Percentiles rank a stretch among this genome's conserved stretches.
Conservation (phyloP, 2,797 vertebrate genomes). For the Allobates femoralis region DNA sequence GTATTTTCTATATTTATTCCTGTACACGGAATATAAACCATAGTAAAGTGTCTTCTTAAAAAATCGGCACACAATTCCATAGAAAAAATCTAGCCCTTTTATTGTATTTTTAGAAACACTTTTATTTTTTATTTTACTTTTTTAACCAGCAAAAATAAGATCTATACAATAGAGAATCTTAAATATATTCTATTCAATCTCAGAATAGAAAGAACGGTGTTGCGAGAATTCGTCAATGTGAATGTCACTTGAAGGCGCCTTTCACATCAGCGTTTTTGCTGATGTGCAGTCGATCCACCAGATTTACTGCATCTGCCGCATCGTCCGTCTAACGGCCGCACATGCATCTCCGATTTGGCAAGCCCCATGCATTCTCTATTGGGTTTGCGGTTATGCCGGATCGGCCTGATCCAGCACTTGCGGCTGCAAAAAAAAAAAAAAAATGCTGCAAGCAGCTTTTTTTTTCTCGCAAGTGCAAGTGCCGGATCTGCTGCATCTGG, state of each 20-base stretch:
- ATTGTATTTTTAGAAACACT: conserved; percentile 31
- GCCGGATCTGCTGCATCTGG: no score
- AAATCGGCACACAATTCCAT: background rate
- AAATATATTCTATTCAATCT: conserved; percentile 38
- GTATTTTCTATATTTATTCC: background rate
- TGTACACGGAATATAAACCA: background rate
- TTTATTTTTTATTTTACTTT: conserved; percentile 36
- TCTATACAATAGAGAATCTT: conserved; percentile 42
- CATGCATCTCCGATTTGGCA: no score
- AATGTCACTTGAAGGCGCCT: background rate
- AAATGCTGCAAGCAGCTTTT: no score
- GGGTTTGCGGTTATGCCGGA: no score
- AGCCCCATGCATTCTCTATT: no score
- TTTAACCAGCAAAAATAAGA: conserved; percentile 46
- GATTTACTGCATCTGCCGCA: no score
- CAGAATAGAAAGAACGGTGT: conserved; percentile 3
- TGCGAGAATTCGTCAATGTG: background rate
- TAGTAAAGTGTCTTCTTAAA: background rate
- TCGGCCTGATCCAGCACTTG: no score
- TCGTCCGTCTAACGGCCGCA: no score
- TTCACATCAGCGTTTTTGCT: no score
- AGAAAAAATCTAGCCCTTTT: conserved; percentile 49
- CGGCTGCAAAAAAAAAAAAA: no score
- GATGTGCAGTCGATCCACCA: no score
- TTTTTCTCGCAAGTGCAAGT: no score